These are phyloP conservation scores for Lipotes vexillifer DNA, from an alignment of 2,113 vertebrate genomes.

Conservation along the genomic window DNA sequence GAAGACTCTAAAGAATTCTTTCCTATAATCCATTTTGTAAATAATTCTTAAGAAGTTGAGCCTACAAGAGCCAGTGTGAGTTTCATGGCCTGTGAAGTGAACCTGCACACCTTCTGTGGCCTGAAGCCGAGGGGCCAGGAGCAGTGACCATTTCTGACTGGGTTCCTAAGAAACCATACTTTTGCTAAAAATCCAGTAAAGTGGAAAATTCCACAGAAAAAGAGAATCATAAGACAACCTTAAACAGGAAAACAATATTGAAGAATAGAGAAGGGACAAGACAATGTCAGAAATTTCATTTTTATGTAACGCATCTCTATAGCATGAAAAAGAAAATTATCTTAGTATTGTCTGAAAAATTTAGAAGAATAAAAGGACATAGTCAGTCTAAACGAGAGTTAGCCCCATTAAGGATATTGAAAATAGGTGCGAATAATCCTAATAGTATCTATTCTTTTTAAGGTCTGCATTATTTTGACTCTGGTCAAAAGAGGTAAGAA, in stretches of 20 bases:
- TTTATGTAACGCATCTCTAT: background rate
- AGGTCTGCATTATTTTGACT: background rate
- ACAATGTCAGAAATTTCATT: background rate
- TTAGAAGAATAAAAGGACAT: background rate
- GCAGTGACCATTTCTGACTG: background rate
- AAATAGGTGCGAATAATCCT: background rate
- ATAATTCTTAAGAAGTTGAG: background rate
- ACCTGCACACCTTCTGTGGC: accelerated
- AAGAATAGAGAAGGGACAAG: background rate
- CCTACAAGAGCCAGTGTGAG: background rate
- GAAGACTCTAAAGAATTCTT: background rate
- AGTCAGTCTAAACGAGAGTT: background rate
- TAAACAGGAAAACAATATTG: background rate
- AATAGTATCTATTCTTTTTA: background rate
- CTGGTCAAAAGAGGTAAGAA: background rate
- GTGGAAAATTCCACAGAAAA: background rate
- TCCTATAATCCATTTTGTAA: background rate
- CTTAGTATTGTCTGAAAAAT: background rate
- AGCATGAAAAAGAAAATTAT: background rate
- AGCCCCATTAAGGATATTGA: background rate
- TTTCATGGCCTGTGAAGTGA: background rate
- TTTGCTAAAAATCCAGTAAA: background rate
- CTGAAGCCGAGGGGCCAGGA: background rate
- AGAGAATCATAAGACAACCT: background rate
- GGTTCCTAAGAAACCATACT: background rate